Conservation (phyloP, 2,888 invertebrate species). For the Petrolisthes cinctipes region DNA sequence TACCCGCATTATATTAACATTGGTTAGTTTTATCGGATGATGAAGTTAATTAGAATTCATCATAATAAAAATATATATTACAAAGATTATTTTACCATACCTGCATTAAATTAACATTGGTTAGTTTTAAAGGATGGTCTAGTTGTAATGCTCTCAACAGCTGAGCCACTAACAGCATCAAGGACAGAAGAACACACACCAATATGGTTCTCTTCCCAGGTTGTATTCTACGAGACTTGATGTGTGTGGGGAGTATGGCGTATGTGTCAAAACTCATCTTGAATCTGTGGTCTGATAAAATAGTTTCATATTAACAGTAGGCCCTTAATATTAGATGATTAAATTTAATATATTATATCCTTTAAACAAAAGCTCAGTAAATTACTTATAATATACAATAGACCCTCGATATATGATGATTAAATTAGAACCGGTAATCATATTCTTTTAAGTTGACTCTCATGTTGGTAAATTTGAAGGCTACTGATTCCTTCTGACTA, state of each 20-base stretch:
- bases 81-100: conserved; percentile 20
- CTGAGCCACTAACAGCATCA: conserved; percentile 53
- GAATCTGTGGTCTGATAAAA: neutral
- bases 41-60: neutral
- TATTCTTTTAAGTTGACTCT: too few relatives aligned
- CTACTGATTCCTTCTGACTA: too few relatives aligned
- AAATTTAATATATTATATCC: too few relatives aligned
- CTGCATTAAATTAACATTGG: conserved; percentile 42
- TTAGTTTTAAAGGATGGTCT: conserved; percentile 45
- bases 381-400: too few relatives aligned
- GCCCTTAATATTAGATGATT: too few relatives aligned
- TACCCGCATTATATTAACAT: conserved; percentile 46
- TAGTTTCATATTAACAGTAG: too few relatives aligned
- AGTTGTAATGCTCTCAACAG: conserved; percentile 52
- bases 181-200: conserved; percentile 48
- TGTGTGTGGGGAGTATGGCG: conserved; percentile 37
- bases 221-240: conserved; percentile 43
- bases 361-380: too few relatives aligned
- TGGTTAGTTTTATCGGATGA: conserved; percentile 46
- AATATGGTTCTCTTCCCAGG: conserved; percentile 55
- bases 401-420: too few relatives aligned
- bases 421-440: too few relatives aligned
- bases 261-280: conserved; percentile 16
- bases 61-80: neutral
- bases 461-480: too few relatives aligned